Percentiles rank a stretch among this genome's conserved stretches.
These are phyloP conservation scores for Trogon surrucura DNA, from an alignment of 2,113 vertebrate species.

Conservation along the genomic window DNA sequence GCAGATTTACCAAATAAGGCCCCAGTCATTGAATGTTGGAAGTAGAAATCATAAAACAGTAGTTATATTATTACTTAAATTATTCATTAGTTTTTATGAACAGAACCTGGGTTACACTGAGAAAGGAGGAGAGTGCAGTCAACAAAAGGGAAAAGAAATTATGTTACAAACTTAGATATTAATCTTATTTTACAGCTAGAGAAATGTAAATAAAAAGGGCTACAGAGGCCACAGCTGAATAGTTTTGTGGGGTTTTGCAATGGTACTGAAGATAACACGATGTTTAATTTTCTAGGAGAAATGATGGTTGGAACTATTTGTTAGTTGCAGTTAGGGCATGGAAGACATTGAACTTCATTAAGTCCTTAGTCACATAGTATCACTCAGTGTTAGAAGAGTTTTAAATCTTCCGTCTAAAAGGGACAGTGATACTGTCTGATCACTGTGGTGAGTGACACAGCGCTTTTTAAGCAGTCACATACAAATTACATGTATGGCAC, in stretches of 20 bases:
- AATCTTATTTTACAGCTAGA: background rate
- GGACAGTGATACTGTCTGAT: background rate
- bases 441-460: background rate
- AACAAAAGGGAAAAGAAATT: background rate
- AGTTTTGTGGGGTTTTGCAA: background rate
- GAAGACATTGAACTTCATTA: background rate
- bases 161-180: background rate
- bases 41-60: background rate
- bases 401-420: background rate
- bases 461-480: background rate
- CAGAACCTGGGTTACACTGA: no score
- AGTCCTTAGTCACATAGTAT: background rate
- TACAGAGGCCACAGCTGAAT: background rate
- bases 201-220: background rate
- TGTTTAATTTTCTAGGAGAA: background rate
- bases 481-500: background rate
- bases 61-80: background rate
- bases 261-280: background rate
- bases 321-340: background rate
- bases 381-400: background rate
- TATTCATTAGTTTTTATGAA: background rate
- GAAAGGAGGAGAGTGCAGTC: background rate
- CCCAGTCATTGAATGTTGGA: accelerated
- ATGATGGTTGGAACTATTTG: background rate
- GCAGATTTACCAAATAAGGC: background rate